Evolutionary conservation across 2,888 invertebrate genomes (phyloP).

Genomic region (Coremacera marginata): DNA sequence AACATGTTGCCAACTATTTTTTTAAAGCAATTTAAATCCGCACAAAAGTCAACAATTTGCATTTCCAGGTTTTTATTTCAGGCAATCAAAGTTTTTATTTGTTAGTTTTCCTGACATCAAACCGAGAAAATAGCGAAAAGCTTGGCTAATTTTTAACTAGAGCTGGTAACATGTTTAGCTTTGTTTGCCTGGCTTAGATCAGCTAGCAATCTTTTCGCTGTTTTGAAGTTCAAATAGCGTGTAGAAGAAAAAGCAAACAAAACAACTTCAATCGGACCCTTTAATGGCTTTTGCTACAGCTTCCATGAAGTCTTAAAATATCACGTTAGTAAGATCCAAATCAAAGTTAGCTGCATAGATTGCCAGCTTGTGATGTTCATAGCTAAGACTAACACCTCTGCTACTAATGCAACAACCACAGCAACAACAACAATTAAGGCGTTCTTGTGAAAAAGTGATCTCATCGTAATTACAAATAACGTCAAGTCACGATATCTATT

Average conservation of each 20-base stretch:
- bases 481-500: slow-evolving; percentile 63
- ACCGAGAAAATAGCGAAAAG: neutral
- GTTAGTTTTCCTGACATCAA: neutral
- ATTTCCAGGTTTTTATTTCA: slow-evolving; percentile 18
- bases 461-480: slow-evolving; percentile 65
- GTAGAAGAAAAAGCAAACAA: neutral
- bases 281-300: neutral
- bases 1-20: neutral
- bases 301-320: neutral
- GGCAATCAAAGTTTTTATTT: neutral
- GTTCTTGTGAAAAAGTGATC: slow-evolving; percentile 51
- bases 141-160: neutral
- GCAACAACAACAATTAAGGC: slow-evolving; percentile 39
- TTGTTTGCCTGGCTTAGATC: neutral
- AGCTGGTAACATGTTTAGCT: neutral
- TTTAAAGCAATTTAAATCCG: slow-evolving; percentile 28
- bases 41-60: slow-evolving; percentile 23
- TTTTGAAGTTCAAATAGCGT: too few species aligned
- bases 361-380: neutral
- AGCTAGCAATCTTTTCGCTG: neutral
- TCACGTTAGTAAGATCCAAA: neutral
- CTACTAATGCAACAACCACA: neutral
- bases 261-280: neutral
- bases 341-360: neutral
- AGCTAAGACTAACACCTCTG: neutral